These are phyloP conservation scores for Anthrax anthrax DNA, from an alignment of 2,888 invertebrate species.

Conservation along the genomic window DNA sequence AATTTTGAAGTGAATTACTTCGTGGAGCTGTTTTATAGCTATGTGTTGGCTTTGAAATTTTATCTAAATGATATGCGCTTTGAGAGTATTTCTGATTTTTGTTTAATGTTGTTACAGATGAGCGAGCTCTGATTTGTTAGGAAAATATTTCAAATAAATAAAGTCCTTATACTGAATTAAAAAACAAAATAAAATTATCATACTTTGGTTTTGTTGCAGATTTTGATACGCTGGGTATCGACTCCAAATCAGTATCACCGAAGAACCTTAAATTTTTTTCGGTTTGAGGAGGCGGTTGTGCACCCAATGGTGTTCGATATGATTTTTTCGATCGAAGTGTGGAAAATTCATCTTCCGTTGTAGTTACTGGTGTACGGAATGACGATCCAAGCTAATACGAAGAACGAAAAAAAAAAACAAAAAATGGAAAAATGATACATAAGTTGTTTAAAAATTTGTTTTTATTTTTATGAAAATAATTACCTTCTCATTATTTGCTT, in stretches of 20 bases:
- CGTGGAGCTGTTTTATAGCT: slow-evolving; percentile 18
- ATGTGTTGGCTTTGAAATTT: slow-evolving; percentile 15
- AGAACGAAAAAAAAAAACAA: background rate
- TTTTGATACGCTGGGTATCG: slow-evolving; percentile 43
- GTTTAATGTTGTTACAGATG: slow-evolving; percentile 16
- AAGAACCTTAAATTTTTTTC: slow-evolving; percentile 65
- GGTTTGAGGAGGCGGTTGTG: slow-evolving; percentile 17
- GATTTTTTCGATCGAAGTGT: slow-evolving; percentile 11
- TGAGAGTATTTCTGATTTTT: slow-evolving; percentile 30
- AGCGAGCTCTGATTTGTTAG: slow-evolving; percentile 6
- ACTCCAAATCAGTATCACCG: slow-evolving; percentile 69
- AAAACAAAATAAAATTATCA: background rate
- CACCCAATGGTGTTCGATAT: slow-evolving; percentile 13
- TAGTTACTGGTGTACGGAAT: slow-evolving; percentile 8
- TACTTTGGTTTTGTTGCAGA: slow-evolving; percentile 24
- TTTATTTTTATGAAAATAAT: background rate
- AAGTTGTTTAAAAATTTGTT: too few species aligned
- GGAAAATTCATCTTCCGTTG: slow-evolving; percentile 15
- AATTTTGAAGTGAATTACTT: slow-evolving; percentile 31
- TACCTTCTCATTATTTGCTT: slow-evolving; percentile 34
- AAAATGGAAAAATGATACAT: background rate
- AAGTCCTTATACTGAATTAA: slow-evolving; percentile 7
- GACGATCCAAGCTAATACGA: slow-evolving; percentile 12
- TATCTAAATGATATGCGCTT: slow-evolving; percentile 31
- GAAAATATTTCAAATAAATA: slow-evolving; percentile 13